Percentiles rank a stretch among this genome's conserved stretches.
Conservation (phyloP, 2,797 vertebrate genomes). For the Coccyzus lansbergi region DNA sequence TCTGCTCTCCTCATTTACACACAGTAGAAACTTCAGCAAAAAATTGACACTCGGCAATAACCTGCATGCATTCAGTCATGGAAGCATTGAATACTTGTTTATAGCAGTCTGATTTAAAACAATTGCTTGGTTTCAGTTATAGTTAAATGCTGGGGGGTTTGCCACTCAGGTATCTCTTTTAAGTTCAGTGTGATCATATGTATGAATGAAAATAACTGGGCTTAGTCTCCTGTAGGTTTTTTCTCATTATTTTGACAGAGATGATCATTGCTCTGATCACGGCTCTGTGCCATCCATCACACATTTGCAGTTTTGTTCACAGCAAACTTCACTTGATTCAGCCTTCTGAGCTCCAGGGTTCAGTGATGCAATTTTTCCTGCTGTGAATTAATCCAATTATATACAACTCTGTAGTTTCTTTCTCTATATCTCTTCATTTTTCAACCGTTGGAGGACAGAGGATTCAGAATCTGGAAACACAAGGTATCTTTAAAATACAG, state of each 20-base stretch:
- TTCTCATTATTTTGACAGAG: background rate
- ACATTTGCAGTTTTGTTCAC: background rate
- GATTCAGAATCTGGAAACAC: background rate
- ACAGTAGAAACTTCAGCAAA: too few relatives aligned
- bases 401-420: background rate
- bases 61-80: too few relatives aligned
- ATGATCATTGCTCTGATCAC: background rate
- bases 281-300: background rate
- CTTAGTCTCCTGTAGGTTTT: background rate
- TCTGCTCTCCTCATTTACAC: too few relatives aligned
- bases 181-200: background rate
- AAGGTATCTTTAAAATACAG: background rate
- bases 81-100: too few relatives aligned
- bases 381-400: background rate
- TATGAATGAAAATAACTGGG: background rate
- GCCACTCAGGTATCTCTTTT: background rate
- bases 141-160: too few relatives aligned
- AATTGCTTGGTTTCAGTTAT: too few relatives aligned
- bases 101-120: too few relatives aligned
- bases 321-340: background rate
- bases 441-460: background rate
- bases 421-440: background rate
- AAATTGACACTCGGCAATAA: too few relatives aligned
- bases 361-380: background rate
- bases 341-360: background rate